phyloP scores from a whole-genome alignment of 2,888 invertebrate species.

The Pristionchus fissidentatus region DNA sequence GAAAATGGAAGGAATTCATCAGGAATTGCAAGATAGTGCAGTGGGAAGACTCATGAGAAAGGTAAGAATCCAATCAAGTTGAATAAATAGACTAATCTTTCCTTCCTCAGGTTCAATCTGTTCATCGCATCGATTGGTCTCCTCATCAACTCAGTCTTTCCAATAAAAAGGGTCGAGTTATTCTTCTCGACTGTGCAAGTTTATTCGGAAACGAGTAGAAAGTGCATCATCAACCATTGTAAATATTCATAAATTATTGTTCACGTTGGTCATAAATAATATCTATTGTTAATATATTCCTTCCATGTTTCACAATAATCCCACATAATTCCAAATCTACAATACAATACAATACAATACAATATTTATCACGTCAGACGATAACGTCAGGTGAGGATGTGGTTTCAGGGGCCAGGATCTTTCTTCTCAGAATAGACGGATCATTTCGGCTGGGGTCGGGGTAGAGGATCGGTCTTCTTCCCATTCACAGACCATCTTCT shows the following conservation, averaged over 20 bases:
- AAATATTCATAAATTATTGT: too few relatives aligned
- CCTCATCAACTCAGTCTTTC: neutral
- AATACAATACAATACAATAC: too few relatives aligned
- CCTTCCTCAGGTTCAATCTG: neutral
- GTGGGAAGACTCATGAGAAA: slow-evolving; percentile 27
- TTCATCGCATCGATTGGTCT: neutral
- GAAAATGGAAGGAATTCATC: slow-evolving; percentile 25
- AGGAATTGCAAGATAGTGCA: slow-evolving; percentile 13
- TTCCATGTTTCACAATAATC: neutral
- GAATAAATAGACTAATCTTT: neutral
- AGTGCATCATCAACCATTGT: neutral
- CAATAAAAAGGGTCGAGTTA: neutral
- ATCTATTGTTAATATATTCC: neutral
- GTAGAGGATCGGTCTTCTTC: too few relatives aligned
- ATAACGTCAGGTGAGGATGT: too few relatives aligned
- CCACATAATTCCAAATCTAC: too few relatives aligned
- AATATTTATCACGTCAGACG: too few relatives aligned
- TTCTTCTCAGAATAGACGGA: too few relatives aligned
- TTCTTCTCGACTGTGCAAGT: slow-evolving; percentile 3
- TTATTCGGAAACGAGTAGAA: slow-evolving; percentile 11
- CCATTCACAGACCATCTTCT: too few relatives aligned
- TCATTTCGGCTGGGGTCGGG: too few relatives aligned
- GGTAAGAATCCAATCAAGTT: neutral
- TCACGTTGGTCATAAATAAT: neutral
- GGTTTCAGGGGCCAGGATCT: too few relatives aligned